Conservation (phyloP, 64 coral and sea anemone genomes). For the Orbicella faveolata region DNA sequence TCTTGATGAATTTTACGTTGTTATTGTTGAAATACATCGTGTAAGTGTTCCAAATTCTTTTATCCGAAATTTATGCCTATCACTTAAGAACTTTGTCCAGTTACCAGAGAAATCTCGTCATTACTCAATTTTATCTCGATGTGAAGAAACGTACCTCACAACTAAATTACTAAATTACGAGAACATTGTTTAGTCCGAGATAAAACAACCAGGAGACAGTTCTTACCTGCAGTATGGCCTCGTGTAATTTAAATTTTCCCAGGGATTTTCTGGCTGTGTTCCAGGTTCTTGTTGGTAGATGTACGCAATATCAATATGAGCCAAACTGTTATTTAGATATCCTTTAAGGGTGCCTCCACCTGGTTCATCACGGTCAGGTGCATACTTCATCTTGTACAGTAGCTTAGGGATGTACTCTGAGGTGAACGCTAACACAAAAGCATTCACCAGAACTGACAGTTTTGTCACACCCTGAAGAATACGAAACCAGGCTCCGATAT, state of each 20-base stretch:
- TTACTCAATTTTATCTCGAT: too few species aligned
- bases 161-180: too few species aligned
- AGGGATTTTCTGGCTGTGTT: conserved; percentile 46
- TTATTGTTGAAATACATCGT: too few species aligned
- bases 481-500: conserved; percentile 87
- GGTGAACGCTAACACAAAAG: conserved; percentile 82
- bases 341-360: conserved; percentile 42
- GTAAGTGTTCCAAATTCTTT: too few species aligned
- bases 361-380: conserved; percentile 23
- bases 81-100: too few species aligned
- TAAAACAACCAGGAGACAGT: too few species aligned
- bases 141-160: too few species aligned
- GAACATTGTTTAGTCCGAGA: too few species aligned
- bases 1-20: too few species aligned
- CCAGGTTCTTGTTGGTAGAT: conserved; percentile 37
- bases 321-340: conserved; percentile 68
- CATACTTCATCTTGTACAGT: conserved; percentile 49
- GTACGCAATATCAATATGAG: conserved; percentile 29
- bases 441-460: conserved; percentile 79
- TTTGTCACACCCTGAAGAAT: conserved; percentile 78
- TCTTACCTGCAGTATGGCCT: conserved; percentile 27
- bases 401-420: conserved; percentile 88
- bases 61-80: too few species aligned
- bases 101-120: too few species aligned
- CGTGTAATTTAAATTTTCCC: conserved; percentile 57